Conservation (phyloP, 2,113 vertebrate genomes). For the Triplophysa rosa region DNA sequence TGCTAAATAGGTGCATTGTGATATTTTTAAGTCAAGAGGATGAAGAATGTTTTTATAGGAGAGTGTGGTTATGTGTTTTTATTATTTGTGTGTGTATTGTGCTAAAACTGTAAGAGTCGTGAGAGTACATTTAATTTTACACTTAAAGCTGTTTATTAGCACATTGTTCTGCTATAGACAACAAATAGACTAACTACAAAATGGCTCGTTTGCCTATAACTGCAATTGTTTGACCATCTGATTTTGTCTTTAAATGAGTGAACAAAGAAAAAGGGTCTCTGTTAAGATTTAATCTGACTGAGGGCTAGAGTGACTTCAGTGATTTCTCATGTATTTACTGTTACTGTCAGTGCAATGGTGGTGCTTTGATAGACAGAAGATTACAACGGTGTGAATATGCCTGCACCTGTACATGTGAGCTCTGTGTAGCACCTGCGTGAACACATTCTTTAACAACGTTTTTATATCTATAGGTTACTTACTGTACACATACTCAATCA, state of each 20-base stretch:
- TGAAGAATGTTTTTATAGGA: background rate
- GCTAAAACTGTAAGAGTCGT: background rate
- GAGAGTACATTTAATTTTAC: no score
- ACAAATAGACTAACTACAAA: no score
- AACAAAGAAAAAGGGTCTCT: background rate
- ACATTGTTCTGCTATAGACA: no score
- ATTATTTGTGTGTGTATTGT: background rate
- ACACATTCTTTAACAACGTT: background rate
- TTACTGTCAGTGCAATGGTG: constrained; percentile 21
- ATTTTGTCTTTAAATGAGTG: background rate
- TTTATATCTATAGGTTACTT: no score
- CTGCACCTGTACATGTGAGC: constrained; percentile 26
- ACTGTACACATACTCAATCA: no score
- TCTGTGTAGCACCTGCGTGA: constrained; percentile 4
- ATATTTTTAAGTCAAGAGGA: constrained; percentile 37
- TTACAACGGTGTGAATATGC: constrained; percentile 29
- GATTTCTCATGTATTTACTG: constrained; percentile 23
- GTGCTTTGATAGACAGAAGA: constrained; percentile 23
- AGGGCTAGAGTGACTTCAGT: background rate
- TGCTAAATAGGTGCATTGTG: constrained; percentile 55
- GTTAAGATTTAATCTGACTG: constrained; percentile 12
- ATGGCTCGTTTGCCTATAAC: background rate
- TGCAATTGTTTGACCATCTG: background rate
- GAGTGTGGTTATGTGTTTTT: constrained; percentile 2
- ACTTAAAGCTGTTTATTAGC: no score